Percentiles rank a stretch among this genome's conserved stretches.
Conservation (phyloP, 2,888 invertebrate genomes). For the Melikaiella ostensackeni region DNA sequence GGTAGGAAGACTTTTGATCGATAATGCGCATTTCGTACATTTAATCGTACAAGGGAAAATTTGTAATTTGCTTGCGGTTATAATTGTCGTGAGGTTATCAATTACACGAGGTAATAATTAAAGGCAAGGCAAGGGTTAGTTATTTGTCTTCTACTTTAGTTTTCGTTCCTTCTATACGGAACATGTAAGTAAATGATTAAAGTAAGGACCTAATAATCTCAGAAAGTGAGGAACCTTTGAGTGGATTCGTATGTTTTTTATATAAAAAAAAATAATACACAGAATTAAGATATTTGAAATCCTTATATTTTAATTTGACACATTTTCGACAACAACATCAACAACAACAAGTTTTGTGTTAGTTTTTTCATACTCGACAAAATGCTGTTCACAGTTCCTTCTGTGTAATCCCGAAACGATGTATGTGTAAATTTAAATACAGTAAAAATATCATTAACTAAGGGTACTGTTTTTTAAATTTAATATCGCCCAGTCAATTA, state of each 20-base stretch:
- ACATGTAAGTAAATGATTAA: conserved; percentile 55
- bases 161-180: conserved; percentile 55
- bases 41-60: neutral
- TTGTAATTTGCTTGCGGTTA: neutral
- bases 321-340: conserved; percentile 73
- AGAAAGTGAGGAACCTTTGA: conserved; percentile 6
- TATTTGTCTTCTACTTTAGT: neutral
- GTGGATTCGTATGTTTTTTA: conserved; percentile 52
- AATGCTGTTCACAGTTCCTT: conserved; percentile 38
- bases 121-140: neutral
- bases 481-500: conserved; percentile 7
- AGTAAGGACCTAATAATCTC: neutral
- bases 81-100: neutral
- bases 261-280: conserved; percentile 50
- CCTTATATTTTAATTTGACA: conserved; percentile 74
- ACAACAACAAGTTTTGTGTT: conserved; percentile 68
- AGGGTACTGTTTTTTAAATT: conserved; percentile 3
- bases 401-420: conserved; percentile 31
- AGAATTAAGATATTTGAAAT: conserved; percentile 66
- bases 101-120: neutral
- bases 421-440: conserved; percentile 29
- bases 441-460: conserved; percentile 31
- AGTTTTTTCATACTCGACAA: conserved; percentile 46
- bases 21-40: conserved; percentile 3
- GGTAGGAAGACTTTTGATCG: neutral